phyloP scores from a whole-genome alignment of 2,113 vertebrate species.

The Misgurnus mizolepis region DNA sequence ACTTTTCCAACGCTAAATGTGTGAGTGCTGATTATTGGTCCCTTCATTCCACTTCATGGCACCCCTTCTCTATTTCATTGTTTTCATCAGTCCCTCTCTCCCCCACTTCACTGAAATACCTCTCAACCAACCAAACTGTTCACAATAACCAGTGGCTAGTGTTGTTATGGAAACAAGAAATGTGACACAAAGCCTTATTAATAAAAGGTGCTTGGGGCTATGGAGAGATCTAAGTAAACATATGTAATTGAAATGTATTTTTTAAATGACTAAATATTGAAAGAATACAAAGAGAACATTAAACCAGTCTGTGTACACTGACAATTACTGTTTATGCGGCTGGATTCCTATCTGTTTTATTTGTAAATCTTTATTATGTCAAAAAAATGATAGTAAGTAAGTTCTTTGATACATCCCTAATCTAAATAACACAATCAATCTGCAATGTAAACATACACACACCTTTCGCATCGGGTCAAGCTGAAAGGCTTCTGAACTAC shows the following conservation, averaged over 20 bases:
- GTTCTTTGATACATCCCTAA: constrained; percentile 6
- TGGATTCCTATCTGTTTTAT: background rate
- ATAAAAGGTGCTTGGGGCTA: constrained; percentile 53
- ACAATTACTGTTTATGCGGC: background rate
- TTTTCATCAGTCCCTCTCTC: constrained; percentile 51
- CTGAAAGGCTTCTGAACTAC: constrained; percentile 37
- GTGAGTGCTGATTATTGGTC: constrained; percentile 36
- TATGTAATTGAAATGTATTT: constrained; percentile 54
- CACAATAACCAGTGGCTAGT: constrained; percentile 68
- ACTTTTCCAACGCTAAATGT: constrained; percentile 42
- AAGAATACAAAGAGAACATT: constrained; percentile 35
- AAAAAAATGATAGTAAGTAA: background rate
- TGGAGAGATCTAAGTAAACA: constrained; percentile 66
- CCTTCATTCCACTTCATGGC: constrained; percentile 30
- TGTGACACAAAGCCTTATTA: constrained; percentile 73
- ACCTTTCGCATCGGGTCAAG: constrained; percentile 19
- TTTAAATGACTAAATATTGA: constrained; percentile 36
- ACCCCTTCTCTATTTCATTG: constrained; percentile 40
- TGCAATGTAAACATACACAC: constrained; percentile 30
- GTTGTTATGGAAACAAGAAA: constrained; percentile 82
- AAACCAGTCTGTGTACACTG: constrained; percentile 18
- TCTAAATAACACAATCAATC: constrained; percentile 27
- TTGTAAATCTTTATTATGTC: background rate
- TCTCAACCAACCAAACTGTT: constrained; percentile 61
- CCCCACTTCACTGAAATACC: constrained; percentile 68